phyloP scores from a whole-genome alignment of 2,888 invertebrate species.

The Pristionchus maxplancki region DNA sequence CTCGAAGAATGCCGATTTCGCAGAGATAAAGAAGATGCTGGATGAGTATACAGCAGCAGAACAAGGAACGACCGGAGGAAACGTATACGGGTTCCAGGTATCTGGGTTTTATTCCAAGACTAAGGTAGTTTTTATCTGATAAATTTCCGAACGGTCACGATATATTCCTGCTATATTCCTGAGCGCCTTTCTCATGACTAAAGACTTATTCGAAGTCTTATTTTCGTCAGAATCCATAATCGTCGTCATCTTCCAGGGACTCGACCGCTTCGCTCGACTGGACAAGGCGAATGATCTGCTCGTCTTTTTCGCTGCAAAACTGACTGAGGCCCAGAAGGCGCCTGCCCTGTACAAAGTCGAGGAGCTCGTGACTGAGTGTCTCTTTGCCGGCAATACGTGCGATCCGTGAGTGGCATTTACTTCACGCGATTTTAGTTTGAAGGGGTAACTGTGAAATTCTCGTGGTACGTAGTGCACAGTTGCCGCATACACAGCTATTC shows the following conservation, averaged over 20 bases:
- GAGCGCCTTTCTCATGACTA: no score
- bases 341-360: constrained; percentile 13
- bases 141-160: no score
- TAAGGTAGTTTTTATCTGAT: no score
- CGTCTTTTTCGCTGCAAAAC: not conserved
- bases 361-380: constrained; percentile 50
- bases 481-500: no score
- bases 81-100: constrained; percentile 37
- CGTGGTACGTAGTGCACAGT: no score
- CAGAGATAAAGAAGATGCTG: constrained; percentile 37
- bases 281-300: constrained; percentile 30
- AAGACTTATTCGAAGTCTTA: no score
- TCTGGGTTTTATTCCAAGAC: no score
- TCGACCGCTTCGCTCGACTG: not conserved
- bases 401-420: not conserved
- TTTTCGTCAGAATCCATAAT: no score
- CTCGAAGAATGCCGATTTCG: constrained; percentile 5
- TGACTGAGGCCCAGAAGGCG: constrained; percentile 35
- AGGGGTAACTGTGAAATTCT: no score
- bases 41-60: constrained; percentile 1
- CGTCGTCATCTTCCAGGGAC: constrained; percentile 37
- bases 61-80: not conserved
- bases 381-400: constrained; percentile 27
- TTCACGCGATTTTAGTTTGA: no score
- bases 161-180: no score